These are phyloP conservation scores for Ptychochromis oligacanthus DNA, from an alignment of 2,113 vertebrate genomes.

Conservation along the genomic window DNA sequence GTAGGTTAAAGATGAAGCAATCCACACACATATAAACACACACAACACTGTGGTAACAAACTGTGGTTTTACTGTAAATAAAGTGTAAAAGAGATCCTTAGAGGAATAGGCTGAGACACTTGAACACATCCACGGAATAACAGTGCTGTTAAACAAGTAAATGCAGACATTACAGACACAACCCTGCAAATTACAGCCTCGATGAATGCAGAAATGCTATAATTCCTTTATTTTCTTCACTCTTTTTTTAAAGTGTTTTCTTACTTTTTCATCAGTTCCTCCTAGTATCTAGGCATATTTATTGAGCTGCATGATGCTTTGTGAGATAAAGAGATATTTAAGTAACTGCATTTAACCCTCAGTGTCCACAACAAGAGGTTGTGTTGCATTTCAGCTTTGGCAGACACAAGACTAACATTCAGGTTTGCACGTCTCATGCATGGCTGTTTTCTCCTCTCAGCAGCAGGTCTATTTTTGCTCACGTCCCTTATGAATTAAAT, in stretches of 20 bases:
- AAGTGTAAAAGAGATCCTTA: background rate
- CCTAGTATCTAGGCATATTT: background rate
- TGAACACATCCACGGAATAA: slow-evolving; percentile 1
- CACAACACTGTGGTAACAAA: slow-evolving; percentile 8
- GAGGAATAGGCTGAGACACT: slow-evolving; percentile 15
- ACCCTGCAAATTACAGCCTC: background rate
- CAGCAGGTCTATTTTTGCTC: background rate
- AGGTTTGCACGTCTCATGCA: background rate
- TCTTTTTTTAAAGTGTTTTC: background rate
- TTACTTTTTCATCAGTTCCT: background rate
- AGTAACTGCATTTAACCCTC: background rate
- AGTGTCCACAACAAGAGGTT: background rate
- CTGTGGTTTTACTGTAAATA: slow-evolving; percentile 27
- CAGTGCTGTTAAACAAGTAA: slow-evolving; percentile 22
- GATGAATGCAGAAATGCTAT: background rate
- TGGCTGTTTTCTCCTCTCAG: background rate
- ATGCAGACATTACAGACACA: slow-evolving; percentile 14
- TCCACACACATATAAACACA: background rate
- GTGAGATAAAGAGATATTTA: background rate
- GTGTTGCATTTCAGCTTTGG: background rate
- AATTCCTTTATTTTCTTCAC: background rate
- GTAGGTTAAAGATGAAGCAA: slow-evolving; percentile 34
- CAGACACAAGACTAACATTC: background rate
- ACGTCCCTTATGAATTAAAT: background rate
- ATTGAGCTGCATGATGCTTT: background rate